Evolutionary conservation across 2,113 vertebrate genomes (phyloP), one percentile per base, ranked within the genome.

Genomic region (Corynorhinus townsendii): DNA sequence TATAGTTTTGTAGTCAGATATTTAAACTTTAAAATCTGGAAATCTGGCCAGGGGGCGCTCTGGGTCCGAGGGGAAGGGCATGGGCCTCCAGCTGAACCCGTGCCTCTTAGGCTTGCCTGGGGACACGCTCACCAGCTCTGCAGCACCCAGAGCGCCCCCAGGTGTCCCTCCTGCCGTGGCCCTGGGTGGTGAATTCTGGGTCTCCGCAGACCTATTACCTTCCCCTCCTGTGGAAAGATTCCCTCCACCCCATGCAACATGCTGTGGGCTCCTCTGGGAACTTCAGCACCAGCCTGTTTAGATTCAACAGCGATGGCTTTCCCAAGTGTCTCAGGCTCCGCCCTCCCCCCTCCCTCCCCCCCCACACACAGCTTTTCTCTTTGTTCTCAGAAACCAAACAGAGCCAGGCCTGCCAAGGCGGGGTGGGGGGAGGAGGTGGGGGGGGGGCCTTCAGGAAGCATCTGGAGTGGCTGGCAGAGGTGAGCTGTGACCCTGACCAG

Each of bases 381-480:
- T 91, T 94, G 92, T 81, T 96, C 72, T 81, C 66, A 75, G 93
- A 68, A 93, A 22, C 71, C 47, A 59, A 54, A 62, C 28, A 66
- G 45, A 73, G 69, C 69, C n/a, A 28, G n/a, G 47, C 45, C 9
- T 2, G 30, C 66, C 28, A 33, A 56, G 66, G 52, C 16, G 1
- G 0, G 72, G 43, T 14, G 14, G 8, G 11, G 17, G 20, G 49
- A 4, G 15, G 1, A 0, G 72, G 49, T 15, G 11, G 1, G 0
- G 59, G 56, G 11, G 15, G 15, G 11, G 22, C 14, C 80, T 75
- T 93, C 28, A 0, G 96, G 90, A 87, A 91, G 84, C 85, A 92
- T 38, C 91, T 83, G 86, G 86, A n/a, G 0, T 0, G 0, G 30
- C 90, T n/a, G 40, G 68, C n/a, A 68, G 83, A 59, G 54, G 20